phyloP scores from a whole-genome alignment of 2,888 invertebrate genomes.

The Aphidoletes aphidimyza region DNA sequence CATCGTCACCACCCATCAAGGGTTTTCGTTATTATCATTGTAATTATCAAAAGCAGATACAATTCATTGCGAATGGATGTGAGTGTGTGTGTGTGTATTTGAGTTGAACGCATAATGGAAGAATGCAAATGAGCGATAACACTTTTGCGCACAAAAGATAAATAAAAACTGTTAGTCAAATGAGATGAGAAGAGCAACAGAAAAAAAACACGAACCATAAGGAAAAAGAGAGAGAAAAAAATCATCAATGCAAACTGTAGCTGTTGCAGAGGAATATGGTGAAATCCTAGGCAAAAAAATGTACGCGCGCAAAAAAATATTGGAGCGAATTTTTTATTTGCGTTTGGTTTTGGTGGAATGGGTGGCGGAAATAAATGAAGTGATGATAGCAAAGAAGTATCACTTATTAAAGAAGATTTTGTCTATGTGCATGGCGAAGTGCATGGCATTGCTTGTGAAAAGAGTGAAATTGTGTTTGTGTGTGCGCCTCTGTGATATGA shows the following conservation, averaged over 20 bases:
- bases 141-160: conserved; percentile 47
- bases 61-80: not conserved
- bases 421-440: not conserved
- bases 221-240: not conserved
- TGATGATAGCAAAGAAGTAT: conserved; percentile 44
- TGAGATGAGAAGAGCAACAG: not conserved
- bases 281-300: not conserved
- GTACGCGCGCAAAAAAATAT: not conserved
- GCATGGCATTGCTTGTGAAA: not conserved
- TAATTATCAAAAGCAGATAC: conserved; percentile 51
- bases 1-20: too few relatives aligned
- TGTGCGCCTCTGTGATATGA: not conserved
- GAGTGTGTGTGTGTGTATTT: not conserved
- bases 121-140: conserved; percentile 54
- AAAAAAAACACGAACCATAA: too few relatives aligned
- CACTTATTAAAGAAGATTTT: conserved; percentile 27
- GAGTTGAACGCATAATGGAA: not conserved
- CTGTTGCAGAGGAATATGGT: not conserved
- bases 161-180: conserved; percentile 51
- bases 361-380: conserved; percentile 44
- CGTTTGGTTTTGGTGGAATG: not conserved
- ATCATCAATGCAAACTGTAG: not conserved
- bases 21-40: conserved; percentile 37
- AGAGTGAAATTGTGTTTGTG: not conserved
- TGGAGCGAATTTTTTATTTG: not conserved